Evolutionary conservation across 1,140 invertebrate genomes (phyloP), one percentile per base, ranked within the genome.

Genomic region (Eupristina koningsbergeri): DNA sequence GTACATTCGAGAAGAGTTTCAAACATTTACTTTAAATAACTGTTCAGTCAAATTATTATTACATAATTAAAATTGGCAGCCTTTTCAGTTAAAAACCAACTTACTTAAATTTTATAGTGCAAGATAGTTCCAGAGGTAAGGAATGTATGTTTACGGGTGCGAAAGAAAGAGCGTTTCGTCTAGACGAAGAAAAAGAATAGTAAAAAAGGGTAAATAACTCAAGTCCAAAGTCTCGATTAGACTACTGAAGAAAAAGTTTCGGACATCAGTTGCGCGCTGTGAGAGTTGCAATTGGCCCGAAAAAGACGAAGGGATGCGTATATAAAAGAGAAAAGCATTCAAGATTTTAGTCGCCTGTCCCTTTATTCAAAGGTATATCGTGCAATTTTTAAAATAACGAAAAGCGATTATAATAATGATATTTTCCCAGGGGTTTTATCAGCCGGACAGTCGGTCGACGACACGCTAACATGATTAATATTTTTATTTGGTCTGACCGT

Each of bases 381-480:
- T 83, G 81, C 81, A 83, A 83, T 83, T 76, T 83, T 76, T 29
- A 77, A 45, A 67, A 45, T 82, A 82, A 76, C 58, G 39, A 63
- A 73, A 81, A 81, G 71, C 22, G 41, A 64, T 29, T n/a, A 79
- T 67, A n/a, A 79, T 69, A 29, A 67, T 31, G 39, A 17, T 78
- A 58, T 41, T 69, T 64, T 47, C 63, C 34, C n/a, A 45, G 77
- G 39, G 63, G 63, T 41, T 67, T 79, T 31, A 22, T 47, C 36
- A 79, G 64, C 47, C 78, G 67, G 67, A 80, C 34, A 58, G 78
- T 64, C 64, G 50, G 78, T 64, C 64, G 78, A 80, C 31, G 64
- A n/a, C 50, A 58, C 39, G 34, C 63, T 22, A n/a, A 9, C 31
- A 3, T 50, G 50, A 58, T 19, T 0, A 74, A 17, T 3, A 15